Evolutionary conservation across 2,888 invertebrate species (phyloP).

Genomic region (Mayetiola destructor): DNA sequence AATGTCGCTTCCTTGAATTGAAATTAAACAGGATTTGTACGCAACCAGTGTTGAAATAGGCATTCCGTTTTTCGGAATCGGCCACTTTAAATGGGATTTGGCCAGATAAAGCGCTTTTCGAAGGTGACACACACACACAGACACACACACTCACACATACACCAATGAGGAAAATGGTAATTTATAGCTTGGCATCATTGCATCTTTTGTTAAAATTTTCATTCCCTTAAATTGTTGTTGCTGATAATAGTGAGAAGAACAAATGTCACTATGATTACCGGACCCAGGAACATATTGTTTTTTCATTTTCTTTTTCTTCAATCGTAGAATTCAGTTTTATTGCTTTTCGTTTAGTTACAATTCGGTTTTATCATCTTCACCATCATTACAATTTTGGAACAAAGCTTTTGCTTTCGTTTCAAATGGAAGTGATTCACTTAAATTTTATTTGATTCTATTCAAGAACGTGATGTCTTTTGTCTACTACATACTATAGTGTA

Average conservation of each 20-base stretch:
- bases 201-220: background rate
- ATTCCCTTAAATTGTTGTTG: too few species aligned
- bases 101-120: too few species aligned
- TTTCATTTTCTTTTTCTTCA: too few species aligned
- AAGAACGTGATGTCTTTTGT: background rate
- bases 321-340: background rate
- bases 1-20: background rate
- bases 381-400: conserved; percentile 1
- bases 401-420: background rate
- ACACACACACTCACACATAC: background rate
- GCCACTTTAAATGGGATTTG: too few species aligned
- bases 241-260: too few species aligned
- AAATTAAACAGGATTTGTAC: background rate
- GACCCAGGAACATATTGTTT: too few species aligned
- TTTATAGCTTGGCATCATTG: background rate
- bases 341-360: background rate
- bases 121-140: background rate
- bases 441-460: conserved; percentile 6
- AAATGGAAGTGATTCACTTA: background rate
- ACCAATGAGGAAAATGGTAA: background rate
- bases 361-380: conserved; percentile 5
- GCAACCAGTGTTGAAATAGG: too few species aligned
- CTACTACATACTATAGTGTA: background rate
- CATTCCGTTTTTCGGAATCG: too few species aligned
- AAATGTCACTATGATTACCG: too few species aligned